Conservation (phyloP, 2,888 invertebrate species). For the Magallana nippona region DNA sequence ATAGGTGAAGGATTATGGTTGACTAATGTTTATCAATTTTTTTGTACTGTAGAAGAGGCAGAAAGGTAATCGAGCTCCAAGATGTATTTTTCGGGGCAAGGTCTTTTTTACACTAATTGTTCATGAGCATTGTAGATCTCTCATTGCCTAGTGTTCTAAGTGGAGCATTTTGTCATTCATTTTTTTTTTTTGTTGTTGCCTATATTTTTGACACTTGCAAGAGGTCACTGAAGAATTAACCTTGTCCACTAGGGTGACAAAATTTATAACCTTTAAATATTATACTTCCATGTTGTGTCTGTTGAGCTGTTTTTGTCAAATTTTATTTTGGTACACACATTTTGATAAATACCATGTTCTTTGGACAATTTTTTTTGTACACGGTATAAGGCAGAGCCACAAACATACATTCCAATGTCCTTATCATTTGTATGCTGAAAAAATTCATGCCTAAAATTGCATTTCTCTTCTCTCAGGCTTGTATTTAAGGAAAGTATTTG, state of each 20-base stretch:
- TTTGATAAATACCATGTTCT: conserved; percentile 49
- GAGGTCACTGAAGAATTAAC: not conserved
- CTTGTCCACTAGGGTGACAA: conserved; percentile 5
- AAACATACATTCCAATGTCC: conserved; percentile 33
- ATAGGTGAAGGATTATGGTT: not conserved
- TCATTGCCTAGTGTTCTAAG: conserved; percentile 21
- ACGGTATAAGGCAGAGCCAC: conserved; percentile 27
- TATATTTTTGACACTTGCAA: not conserved
- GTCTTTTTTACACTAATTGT: not conserved
- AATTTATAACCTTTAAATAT: conserved; percentile 21
- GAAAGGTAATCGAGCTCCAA: not conserved
- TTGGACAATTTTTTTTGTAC: conserved; percentile 49
- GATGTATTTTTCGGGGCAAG: not conserved
- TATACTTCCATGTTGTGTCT: conserved; percentile 48
- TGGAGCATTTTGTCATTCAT: not conserved
- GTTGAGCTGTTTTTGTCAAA: conserved; percentile 48
- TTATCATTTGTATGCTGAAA: conserved; percentile 28
- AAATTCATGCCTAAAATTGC: conserved; percentile 28
- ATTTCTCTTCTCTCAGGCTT: conserved; percentile 26
- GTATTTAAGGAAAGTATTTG: conserved; percentile 15
- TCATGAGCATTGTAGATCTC: conserved; percentile 19
- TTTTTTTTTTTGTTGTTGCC: not conserved
- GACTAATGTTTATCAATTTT: not conserved
- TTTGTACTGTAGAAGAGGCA: not conserved
- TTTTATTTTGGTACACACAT: conserved; percentile 52